Conservation (phyloP, 2,888 invertebrate species). For the Kuschelorhynchus macadamiae region DNA sequence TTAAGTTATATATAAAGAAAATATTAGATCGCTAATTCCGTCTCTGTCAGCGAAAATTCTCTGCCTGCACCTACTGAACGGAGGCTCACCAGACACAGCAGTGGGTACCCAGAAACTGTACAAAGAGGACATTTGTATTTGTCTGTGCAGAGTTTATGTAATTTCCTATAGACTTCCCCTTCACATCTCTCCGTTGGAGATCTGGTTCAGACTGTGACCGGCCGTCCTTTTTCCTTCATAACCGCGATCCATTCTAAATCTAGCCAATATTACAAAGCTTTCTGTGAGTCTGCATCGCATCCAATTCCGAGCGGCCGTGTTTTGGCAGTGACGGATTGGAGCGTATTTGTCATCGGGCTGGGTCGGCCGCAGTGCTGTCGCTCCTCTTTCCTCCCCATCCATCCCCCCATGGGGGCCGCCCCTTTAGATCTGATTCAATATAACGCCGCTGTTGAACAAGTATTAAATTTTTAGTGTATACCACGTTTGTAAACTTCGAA, state of each 20-base stretch:
- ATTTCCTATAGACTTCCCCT: constrained; percentile 69
- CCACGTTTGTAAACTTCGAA: constrained; percentile 59
- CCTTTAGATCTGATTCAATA: constrained; percentile 35
- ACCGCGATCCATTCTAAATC: constrained; percentile 61
- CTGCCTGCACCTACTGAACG: constrained; percentile 43
- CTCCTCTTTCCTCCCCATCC: constrained; percentile 57
- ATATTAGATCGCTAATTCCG: constrained; percentile 23
- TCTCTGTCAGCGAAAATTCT: constrained; percentile 24
- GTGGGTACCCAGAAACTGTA: constrained; percentile 68
- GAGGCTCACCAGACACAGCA: constrained; percentile 55
- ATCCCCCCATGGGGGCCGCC: constrained; percentile 54
- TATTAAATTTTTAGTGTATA: constrained; percentile 66
- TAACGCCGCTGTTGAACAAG: constrained; percentile 62
- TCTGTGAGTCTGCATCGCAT: constrained; percentile 70
- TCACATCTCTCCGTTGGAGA: constrained; percentile 65
- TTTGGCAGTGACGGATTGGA: constrained; percentile 79
- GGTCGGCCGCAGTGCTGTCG: constrained; percentile 69
- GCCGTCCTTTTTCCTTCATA: constrained; percentile 15
- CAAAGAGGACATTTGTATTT: constrained; percentile 71
- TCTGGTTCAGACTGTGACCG: constrained; percentile 63
- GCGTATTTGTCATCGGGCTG: constrained; percentile 79
- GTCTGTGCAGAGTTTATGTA: constrained; percentile 71
- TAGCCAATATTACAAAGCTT: constrained; percentile 70
- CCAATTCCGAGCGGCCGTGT: constrained; percentile 70
- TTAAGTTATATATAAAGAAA: too few relatives aligned